Conservation (phyloP, 1,140 invertebrate species). For the Ctenoplectra terminalis region DNA sequence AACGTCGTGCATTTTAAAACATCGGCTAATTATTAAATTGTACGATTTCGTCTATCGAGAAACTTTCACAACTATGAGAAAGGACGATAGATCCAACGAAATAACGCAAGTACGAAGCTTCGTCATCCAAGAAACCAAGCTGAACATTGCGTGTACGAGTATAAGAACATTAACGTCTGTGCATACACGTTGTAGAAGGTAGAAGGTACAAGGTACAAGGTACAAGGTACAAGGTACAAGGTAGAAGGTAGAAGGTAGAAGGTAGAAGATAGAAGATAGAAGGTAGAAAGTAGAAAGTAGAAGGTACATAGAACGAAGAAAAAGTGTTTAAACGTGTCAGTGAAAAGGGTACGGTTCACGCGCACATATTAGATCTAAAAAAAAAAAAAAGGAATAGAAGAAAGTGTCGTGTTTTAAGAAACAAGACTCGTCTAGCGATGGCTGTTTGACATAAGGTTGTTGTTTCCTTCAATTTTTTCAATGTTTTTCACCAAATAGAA, state of each 20-base stretch:
- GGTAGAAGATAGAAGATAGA: no score
- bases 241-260: background rate
- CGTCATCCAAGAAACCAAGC: conserved; percentile 29
- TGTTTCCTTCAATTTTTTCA: no score
- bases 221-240: background rate
- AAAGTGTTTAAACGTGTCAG: no score
- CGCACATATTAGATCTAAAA: conserved; percentile 14
- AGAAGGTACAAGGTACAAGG: background rate
- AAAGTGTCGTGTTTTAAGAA: background rate
- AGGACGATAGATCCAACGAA: background rate
- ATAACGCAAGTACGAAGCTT: conserved; percentile 10
- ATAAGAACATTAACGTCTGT: conserved; percentile 14
- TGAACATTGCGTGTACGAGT: background rate
- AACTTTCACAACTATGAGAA: background rate
- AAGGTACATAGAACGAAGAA: background rate
- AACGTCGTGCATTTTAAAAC: background rate
- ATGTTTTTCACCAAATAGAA: no score
- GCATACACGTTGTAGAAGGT: conserved; percentile 3
- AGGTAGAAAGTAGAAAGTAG: background rate
- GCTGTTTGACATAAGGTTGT: no score
- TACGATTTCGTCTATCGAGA: background rate
- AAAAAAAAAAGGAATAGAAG: background rate
- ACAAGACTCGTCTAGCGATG: conserved; percentile 18
- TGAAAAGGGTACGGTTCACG: background rate
- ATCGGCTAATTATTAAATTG: background rate